Conservation (phyloP, 2,797 vertebrate species). For the Channallabes apus region DNA sequence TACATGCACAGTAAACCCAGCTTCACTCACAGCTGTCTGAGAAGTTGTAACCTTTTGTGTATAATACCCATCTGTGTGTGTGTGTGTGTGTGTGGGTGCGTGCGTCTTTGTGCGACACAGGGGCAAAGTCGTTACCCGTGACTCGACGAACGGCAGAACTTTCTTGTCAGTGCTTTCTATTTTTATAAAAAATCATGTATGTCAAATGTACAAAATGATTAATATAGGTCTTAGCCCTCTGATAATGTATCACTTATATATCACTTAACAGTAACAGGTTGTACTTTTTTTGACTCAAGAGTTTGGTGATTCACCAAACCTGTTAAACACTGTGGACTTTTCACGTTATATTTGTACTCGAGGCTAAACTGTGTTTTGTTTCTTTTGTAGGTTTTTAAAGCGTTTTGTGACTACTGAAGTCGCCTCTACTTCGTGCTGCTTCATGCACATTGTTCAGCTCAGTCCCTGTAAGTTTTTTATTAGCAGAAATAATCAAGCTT, state of each 20-base stretch:
- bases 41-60: slow-evolving; percentile 2
- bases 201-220: no score
- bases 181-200: neutral
- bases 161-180: neutral
- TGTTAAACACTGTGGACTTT: neutral
- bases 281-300: neutral
- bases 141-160: slow-evolving; percentile 13
- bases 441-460: neutral
- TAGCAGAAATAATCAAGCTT: neutral
- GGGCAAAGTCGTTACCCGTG: neutral
- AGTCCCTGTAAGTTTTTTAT: slow-evolving; percentile 23
- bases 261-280: neutral
- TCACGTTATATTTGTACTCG: neutral
- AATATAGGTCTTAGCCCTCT: neutral
- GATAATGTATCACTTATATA: neutral
- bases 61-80: neutral
- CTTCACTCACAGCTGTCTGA: no score
- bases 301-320: slow-evolving; percentile 6
- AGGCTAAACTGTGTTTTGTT: neutral
- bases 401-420: neutral
- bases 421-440: neutral
- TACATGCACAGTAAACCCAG: neutral
- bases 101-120: neutral
- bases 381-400: slow-evolving; percentile 7
- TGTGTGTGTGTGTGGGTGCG: neutral